These are phyloP conservation scores for Drosophila barbarae DNA, from an alignment of 2,888 invertebrate genomes.

Conservation along the genomic window DNA sequence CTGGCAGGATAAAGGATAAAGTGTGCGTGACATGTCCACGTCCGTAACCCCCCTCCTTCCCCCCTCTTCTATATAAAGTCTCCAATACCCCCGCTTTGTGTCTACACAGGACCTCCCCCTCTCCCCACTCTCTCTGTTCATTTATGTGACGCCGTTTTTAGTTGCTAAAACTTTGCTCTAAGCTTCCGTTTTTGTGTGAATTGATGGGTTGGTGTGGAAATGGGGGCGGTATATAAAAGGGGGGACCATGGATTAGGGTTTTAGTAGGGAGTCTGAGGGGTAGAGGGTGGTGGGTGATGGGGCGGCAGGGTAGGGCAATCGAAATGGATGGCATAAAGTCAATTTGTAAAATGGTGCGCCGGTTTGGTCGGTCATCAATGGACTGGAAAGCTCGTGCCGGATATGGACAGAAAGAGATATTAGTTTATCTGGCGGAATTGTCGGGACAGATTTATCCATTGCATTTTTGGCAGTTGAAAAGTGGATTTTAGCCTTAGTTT, in stretches of 20 bases:
- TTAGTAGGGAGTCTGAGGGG: not conserved
- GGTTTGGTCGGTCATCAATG: constrained; percentile 62
- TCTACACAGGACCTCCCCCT: not conserved
- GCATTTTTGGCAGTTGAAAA: constrained; percentile 19
- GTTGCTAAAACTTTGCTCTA: constrained; percentile 55
- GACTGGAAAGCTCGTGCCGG: constrained; percentile 57
- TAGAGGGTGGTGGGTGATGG: not conserved
- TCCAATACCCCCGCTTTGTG: constrained; percentile 3
- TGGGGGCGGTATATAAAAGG: constrained; percentile 5
- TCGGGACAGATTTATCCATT: constrained; percentile 35
- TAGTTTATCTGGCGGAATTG: constrained; percentile 56
- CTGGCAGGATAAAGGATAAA: constrained; percentile 53
- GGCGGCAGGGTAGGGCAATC: constrained; percentile 27
- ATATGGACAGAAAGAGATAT: constrained; percentile 50
- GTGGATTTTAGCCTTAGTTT: constrained; percentile 6
- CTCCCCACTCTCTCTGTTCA: constrained; percentile 36
- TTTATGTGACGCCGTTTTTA: constrained; percentile 63
- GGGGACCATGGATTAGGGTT: constrained; percentile 15
- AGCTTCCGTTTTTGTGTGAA: constrained; percentile 47
- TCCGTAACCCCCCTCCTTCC: constrained; percentile 7
- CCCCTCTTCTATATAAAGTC: not conserved
- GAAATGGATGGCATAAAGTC: constrained; percentile 61
- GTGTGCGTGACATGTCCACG: constrained; percentile 63
- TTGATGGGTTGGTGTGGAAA: constrained; percentile 10
- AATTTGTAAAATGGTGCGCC: constrained; percentile 59